Base-by-base conservation (phyloP, 64 coral and sea anemone genomes). In the Anthopleura sola region DNA sequence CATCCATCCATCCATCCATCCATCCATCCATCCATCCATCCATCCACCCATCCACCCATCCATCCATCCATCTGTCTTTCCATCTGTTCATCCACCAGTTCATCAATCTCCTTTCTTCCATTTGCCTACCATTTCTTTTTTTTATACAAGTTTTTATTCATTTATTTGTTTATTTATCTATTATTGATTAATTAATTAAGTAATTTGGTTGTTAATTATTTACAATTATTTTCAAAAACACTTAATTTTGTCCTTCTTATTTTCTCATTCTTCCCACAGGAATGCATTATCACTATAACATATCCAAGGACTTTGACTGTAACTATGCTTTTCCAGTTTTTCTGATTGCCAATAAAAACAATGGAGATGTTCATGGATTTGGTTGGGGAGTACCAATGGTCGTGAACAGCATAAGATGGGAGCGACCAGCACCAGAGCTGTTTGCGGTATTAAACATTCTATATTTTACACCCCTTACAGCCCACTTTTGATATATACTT, bases 201-300 rank as follows among this genome's bases (percentile, higher is more conserved):
- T n/a, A n/a, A n/a, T n/a, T n/a, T n/a, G 9, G 24, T 68, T 68
- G 9, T 18, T 6, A 48, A 82, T 28, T 49, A 37, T 36, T 20
- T 20, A 38, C 15, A 17, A 24, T 85, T 71, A 24, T 44, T 9
- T 24, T 44, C 9, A 0, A n/a, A n/a, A n/a, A 18, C 29, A 10
- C 5, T 55, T 32, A 44, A 44, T 44, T 44, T 6, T 44, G 9
- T 32, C 28, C 34, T 16, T 71, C 11, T 15, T 34, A 28, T 31
- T 1, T 34, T 34, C 3, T 29, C 68, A 82, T 37, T n/a, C 40
- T 29, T 71, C 38, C 24, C 40, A 44, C 86, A 95, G 86, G 89
- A 18, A 55, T 91, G 20, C 93, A 95, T 81, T 91, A 95, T 49
- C 93, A 95, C 36, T 95, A 88, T 55, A 92, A 95, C 78, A 82